These are phyloP conservation scores for Opisthocomus hoazin DNA, from an alignment of 2,113 vertebrate species.

Conservation along the genomic window DNA sequence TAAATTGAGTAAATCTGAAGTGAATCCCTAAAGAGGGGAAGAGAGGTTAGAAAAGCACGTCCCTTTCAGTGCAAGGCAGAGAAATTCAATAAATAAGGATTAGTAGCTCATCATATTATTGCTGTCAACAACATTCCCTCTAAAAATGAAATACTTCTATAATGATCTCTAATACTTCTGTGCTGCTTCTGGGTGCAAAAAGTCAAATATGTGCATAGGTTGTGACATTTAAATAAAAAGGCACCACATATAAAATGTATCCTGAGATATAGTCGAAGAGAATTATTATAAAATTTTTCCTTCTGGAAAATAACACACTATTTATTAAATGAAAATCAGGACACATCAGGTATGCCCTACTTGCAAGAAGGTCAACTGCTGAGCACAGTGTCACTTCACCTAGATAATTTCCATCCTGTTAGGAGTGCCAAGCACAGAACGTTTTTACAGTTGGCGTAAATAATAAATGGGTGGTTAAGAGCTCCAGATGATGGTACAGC, in stretches of 20 bases:
- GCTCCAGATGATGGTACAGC: background rate
- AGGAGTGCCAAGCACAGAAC: background rate
- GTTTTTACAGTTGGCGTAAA: background rate
- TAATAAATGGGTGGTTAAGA: conserved; percentile 6
- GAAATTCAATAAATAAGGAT: background rate
- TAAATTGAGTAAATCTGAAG: background rate
- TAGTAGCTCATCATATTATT: background rate
- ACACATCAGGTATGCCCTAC: background rate
- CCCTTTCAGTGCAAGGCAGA: background rate
- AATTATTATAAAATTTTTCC: background rate
- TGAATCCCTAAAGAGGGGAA: background rate
- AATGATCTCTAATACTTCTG: background rate
- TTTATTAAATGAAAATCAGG: background rate
- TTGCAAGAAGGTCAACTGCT: background rate
- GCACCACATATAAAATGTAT: background rate
- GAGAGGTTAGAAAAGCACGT: background rate
- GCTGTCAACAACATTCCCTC: background rate
- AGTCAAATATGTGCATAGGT: background rate
- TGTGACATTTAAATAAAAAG: background rate
- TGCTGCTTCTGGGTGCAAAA: background rate
- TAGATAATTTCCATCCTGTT: background rate
- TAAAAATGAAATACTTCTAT: background rate
- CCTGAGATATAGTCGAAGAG: background rate
- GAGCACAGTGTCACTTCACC: background rate
- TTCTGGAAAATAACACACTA: background rate